Evolutionary conservation across 2,797 vertebrate genomes (phyloP).

Genomic region (Xiphophorus birchmanni): DNA sequence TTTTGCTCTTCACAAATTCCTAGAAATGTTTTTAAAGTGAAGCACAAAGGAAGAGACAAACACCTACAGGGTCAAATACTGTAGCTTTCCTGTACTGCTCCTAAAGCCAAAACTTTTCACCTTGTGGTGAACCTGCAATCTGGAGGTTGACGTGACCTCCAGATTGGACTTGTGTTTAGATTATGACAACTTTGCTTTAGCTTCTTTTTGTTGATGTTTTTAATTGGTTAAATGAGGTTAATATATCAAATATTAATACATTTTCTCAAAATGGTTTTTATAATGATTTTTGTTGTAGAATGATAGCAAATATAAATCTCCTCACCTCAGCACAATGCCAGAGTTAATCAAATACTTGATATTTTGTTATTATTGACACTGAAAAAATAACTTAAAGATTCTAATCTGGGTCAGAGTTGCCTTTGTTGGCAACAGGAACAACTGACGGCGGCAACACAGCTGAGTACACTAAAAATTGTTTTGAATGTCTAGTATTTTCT

Average conservation of each 20-base stretch:
- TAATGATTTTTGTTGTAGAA: background rate
- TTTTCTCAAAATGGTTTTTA: background rate
- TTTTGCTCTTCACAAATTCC: slow-evolving; percentile 14
- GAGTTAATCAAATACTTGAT: background rate
- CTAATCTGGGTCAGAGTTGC: background rate
- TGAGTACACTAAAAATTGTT: background rate
- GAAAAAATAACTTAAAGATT: background rate
- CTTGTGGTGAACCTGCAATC: background rate
- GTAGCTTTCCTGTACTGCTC: slow-evolving; percentile 46
- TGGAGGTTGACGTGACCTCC: background rate
- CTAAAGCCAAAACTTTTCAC: background rate
- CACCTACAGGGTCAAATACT: slow-evolving; percentile 50
- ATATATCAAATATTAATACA: background rate
- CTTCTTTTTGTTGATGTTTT: background rate
- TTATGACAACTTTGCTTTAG: background rate
- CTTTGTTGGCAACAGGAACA: too few species aligned
- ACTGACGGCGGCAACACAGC: background rate
- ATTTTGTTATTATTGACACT: background rate
- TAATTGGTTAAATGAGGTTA: background rate
- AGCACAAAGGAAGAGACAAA: slow-evolving; percentile 34
- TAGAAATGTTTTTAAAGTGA: slow-evolving; percentile 13
- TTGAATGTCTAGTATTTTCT: background rate
- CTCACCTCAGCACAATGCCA: background rate
- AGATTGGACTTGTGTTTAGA: background rate
- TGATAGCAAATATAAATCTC: background rate